phyloP scores from a whole-genome alignment of 1,140 invertebrate genomes.

The Laodelphax striatellus region DNA sequence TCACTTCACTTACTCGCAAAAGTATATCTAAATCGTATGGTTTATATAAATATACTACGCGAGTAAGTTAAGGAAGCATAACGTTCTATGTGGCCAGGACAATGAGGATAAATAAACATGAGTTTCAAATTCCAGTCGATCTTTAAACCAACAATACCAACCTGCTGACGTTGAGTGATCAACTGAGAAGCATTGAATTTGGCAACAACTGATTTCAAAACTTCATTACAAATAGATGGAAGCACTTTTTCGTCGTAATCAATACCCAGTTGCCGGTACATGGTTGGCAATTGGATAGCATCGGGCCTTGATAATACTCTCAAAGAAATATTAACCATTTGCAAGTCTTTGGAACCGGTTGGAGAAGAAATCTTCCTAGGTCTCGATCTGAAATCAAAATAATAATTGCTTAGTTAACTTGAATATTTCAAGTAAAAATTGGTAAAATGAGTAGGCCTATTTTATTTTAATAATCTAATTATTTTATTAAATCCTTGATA shows the following conservation, averaged over 20 bases:
- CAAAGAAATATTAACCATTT: conserved; percentile 98
- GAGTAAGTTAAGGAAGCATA: too few relatives aligned
- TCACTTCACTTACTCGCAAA: too few relatives aligned
- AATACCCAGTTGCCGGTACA: conserved; percentile 81
- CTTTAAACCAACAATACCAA: conserved; percentile 27
- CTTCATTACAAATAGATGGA: conserved; percentile 98
- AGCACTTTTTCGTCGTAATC: conserved; percentile 87
- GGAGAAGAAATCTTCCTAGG: conserved; percentile 95
- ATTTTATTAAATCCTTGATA: too few relatives aligned
- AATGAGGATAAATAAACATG: too few relatives aligned
- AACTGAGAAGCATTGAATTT: conserved; percentile 99
- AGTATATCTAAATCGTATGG: too few relatives aligned
- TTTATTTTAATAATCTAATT: too few relatives aligned
- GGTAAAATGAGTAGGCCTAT: too few relatives aligned
- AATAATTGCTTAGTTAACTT: too few relatives aligned
- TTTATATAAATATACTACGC: too few relatives aligned
- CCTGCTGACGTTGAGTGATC: conserved; percentile 96
- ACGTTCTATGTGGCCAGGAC: too few relatives aligned
- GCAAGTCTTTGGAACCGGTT: conserved; percentile 97
- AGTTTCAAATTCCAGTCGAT: too few relatives aligned
- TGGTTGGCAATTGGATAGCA: conserved; percentile 58
- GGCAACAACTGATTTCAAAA: conserved; percentile 96
- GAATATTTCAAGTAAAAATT: neutral
- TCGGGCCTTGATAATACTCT: conserved; percentile 92
- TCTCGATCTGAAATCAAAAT: conserved; percentile 45